A percentile compares a stretch with the other conserved stretches of the same genome.
These are phyloP conservation scores for Cygnus atratus DNA, from an alignment of 2,113 vertebrate species.

Conservation along the genomic window DNA sequence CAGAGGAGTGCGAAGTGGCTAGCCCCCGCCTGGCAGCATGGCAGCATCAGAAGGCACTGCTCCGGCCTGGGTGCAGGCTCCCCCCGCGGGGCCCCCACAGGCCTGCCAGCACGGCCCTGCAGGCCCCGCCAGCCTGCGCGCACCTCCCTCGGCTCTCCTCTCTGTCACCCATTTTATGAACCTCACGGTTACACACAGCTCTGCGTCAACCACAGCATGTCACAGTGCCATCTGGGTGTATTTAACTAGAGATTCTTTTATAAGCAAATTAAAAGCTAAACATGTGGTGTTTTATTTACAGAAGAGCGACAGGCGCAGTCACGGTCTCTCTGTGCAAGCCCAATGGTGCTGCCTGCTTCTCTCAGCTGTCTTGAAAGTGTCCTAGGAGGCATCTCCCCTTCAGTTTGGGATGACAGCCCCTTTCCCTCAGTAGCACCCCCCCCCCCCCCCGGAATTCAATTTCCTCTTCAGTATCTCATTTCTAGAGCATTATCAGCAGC, in stretches of 20 bases:
- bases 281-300: background rate
- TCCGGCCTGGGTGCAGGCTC: background rate
- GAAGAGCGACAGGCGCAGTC: background rate
- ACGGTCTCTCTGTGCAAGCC: background rate
- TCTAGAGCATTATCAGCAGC: background rate
- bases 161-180: constrained; percentile 45
- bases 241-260: background rate
- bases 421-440: background rate
- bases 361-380: background rate
- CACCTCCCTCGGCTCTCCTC: constrained; percentile 23
- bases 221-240: background rate
- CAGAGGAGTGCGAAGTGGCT: background rate
- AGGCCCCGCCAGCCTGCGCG: background rate
- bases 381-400: background rate
- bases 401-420: background rate
- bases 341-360: background rate
- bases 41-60: background rate
- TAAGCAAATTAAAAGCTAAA: constrained; percentile 38
- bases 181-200: background rate
- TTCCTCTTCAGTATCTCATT: background rate
- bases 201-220: background rate
- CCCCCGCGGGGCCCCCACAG: constrained; percentile 77
- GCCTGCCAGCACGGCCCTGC: constrained; percentile 64
- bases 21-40: rapidly evolving
- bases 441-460: background rate